Percentiles rank a stretch among this genome's conserved stretches.
Evolutionary conservation across 2,888 invertebrate species (phyloP).

Genomic region (Lithophane ornitopus): DNA sequence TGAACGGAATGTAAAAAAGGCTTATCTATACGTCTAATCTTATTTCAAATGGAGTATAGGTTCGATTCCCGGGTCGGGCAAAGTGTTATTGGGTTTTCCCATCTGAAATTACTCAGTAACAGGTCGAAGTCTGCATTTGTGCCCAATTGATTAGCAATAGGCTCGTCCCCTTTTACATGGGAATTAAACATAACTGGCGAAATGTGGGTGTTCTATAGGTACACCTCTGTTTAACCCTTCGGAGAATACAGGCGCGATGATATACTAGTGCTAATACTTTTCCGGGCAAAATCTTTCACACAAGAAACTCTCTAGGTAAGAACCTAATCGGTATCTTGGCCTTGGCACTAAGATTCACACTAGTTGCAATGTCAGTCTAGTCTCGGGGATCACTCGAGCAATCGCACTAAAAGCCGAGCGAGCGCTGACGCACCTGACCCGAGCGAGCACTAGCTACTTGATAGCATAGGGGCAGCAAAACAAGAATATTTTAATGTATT

Average conservation of each 20-base stretch:
- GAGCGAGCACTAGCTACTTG: conserved; percentile 51
- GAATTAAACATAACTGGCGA: too few species aligned
- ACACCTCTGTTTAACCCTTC: too few species aligned
- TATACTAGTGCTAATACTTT: background rate
- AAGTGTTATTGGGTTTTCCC: background rate
- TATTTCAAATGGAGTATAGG: too few species aligned
- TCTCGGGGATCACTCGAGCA: conserved; percentile 68
- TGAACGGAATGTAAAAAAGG: too few species aligned
- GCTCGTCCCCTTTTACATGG: background rate
- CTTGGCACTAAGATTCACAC: conserved; percentile 28
- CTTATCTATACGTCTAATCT: too few species aligned
- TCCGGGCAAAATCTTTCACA: background rate
- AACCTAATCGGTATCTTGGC: conserved; percentile 32
- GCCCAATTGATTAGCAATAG: background rate
- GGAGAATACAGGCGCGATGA: background rate
- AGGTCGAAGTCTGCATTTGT: background rate
- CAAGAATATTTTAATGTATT: background rate
- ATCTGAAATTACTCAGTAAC: background rate
- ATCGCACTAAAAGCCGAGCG: conserved; percentile 77
- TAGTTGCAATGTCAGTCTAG: conserved; percentile 29
- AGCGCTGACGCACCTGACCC: conserved; percentile 69
- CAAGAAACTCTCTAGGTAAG: background rate
- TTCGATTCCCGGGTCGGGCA: background rate
- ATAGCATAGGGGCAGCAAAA: conserved; percentile 35
- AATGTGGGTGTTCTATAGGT: too few species aligned